These are phyloP conservation scores for Eupelmus urozonus DNA, from an alignment of 2,888 invertebrate species.

Conservation along the genomic window DNA sequence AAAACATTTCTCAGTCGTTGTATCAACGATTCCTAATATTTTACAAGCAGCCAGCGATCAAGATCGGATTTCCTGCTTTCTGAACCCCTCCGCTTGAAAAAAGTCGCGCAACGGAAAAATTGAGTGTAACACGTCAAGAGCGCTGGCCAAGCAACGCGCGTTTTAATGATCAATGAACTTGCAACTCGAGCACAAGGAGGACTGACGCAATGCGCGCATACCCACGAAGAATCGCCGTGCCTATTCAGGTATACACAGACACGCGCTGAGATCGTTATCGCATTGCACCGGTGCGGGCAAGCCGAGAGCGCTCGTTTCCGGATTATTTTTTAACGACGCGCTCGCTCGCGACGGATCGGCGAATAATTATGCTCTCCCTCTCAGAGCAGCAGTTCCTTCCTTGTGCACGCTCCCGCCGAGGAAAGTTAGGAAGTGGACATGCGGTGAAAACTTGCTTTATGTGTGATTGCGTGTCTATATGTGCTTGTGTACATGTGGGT, in stretches of 20 bases:
- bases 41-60: no score
- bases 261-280: conserved; percentile 47
- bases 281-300: conserved; percentile 13
- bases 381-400: conserved; percentile 29
- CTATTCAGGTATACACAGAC: background rate
- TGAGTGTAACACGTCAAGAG: no score
- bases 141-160: no score
- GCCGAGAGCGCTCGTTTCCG: conserved; percentile 40
- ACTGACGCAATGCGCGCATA: conserved; percentile 31
- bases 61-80: no score
- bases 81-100: no score
- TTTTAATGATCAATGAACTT: conserved; percentile 59
- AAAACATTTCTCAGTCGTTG: no score
- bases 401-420: conserved; percentile 35
- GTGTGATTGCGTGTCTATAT: background rate
- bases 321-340: conserved; percentile 48
- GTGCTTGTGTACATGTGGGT: background rate
- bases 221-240: background rate
- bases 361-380: conserved; percentile 38
- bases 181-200: conserved; percentile 6
- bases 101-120: no score
- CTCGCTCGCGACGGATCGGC: conserved; percentile 22
- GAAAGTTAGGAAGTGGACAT: conserved; percentile 54
- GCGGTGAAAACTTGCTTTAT: conserved; percentile 37
- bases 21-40: no score